A percentile compares a stretch with the other conserved stretches of the same genome.
Evolutionary conservation across 2,797 vertebrate species (phyloP).

Genomic region (Acanthopagrus latus): DNA sequence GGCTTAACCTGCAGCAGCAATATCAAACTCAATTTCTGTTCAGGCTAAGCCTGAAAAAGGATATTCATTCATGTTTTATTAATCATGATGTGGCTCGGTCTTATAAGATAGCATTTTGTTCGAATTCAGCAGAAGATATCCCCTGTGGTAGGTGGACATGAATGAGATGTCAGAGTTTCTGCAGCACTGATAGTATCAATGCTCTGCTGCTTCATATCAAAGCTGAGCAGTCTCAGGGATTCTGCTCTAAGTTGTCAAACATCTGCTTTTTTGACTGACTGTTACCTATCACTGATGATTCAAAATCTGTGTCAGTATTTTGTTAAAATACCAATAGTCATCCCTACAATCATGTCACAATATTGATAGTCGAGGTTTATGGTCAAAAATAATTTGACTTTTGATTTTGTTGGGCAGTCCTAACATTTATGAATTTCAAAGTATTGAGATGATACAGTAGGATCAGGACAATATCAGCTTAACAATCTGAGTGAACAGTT

Average conservation of each 20-base stretch:
- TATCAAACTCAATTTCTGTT: slow-evolving; percentile 19
- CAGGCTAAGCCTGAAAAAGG: slow-evolving; percentile 1
- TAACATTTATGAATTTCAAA: too few relatives aligned
- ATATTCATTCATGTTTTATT: slow-evolving; percentile 47
- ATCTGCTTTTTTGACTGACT: slow-evolving; percentile 1
- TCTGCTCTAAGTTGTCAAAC: background rate
- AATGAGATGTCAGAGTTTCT: slow-evolving; percentile 29
- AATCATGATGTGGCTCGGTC: slow-evolving; percentile 6
- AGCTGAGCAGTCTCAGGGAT: background rate
- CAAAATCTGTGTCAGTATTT: too few relatives aligned
- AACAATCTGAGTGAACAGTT: too few relatives aligned
- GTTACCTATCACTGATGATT: too few relatives aligned
- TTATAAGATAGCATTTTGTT: slow-evolving; percentile 40
- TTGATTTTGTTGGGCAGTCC: too few relatives aligned
- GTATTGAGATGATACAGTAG: too few relatives aligned
- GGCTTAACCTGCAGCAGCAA: slow-evolving; percentile 27
- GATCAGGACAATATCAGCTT: too few relatives aligned
- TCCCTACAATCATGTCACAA: too few relatives aligned
- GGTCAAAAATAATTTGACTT: too few relatives aligned
- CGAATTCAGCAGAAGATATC: slow-evolving; percentile 14
- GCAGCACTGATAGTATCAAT: slow-evolving; percentile 1
- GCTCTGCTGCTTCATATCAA: slow-evolving; percentile 12
- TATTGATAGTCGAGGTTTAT: too few relatives aligned
- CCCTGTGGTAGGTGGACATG: slow-evolving; percentile 1
- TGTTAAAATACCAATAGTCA: too few relatives aligned